Base-by-base conservation (phyloP, 2,113 vertebrate genomes). In the Microcebus griseorufus region DNA sequence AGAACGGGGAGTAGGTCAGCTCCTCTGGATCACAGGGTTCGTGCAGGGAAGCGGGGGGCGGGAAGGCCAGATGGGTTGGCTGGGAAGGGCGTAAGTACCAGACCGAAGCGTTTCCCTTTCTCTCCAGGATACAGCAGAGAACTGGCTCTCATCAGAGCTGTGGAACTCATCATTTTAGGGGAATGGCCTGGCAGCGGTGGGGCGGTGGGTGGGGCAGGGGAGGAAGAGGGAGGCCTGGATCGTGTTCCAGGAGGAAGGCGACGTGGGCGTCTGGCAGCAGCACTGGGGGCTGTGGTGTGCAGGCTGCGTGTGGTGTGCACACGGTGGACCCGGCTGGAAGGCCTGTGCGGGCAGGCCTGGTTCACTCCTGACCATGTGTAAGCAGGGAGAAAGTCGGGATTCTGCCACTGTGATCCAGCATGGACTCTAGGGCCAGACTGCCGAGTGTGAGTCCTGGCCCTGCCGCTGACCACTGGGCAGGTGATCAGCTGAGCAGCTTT, bases 341-440 rank as follows among this genome's bases (percentile, higher is more conserved):
- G 45, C 51, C 29, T 5, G 1, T 37, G 27, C 0, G 0, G 13
- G n/a, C 18, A 25, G 39, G 27, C 55, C 29, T 34, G 16, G 2
- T 42, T 51, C 10, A 1, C n/a, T 64, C 18, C 2, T 0, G 9
- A 48, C 27, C 2, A 0, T 1, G 1, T 58, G 53, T 18, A 39
- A 29, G 9, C 1, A 3, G 55, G 9, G 16, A 60, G 10, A 55
- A 55, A 65, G 27, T 48, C 34, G 4, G 37, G 78, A 3, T 53
- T 67, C 85, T 87, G 39, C 22, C 1, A 0, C 37, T 12, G 22
- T 60, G 34, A 37, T 48, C 18, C 11, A 64, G n/a, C 64, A 1
- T 0, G 2, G 53, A 4, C 62, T 78, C 42, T 72, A 7, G 20
- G 70, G 51, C 79, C 72, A 65, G 55, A 45, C 70, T 7, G 55